phyloP scores from a whole-genome alignment of 2,113 vertebrate genomes.

The Rhinopomastus cyanomelas region DNA sequence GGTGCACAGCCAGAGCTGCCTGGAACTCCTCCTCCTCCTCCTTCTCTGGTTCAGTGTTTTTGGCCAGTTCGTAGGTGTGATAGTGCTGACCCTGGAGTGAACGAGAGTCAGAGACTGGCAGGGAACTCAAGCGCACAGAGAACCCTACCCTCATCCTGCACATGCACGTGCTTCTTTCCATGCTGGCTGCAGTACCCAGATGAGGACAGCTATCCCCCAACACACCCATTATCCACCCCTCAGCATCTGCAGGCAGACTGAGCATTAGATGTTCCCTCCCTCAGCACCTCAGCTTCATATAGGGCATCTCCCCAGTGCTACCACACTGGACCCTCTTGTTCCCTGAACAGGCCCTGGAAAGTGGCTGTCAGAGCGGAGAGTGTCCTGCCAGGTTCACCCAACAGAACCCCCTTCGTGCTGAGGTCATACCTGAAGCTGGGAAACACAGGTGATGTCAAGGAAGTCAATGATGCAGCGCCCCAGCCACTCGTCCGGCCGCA shows the following conservation, averaged over 20 bases:
- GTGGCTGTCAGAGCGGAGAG: rapidly evolving
- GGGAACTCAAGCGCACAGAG: not conserved
- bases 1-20: slow-evolving; percentile 87
- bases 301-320: rapidly evolving
- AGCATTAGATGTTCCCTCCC: not conserved
- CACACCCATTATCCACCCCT: too few species aligned
- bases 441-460: slow-evolving; percentile 87
- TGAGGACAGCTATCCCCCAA: rapidly evolving
- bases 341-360: not conserved
- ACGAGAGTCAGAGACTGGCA: not conserved
- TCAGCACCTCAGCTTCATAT: not conserved
- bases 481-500: slow-evolving; percentile 94
- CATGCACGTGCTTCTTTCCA: too few species aligned
- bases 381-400: not conserved
- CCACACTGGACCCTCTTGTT: not conserved
- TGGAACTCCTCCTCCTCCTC: slow-evolving; percentile 85
- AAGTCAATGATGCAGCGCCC: slow-evolving; percentile 97
- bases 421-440: slow-evolving; percentile 86
- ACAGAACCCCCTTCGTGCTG: not conserved
- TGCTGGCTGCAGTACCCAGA: not conserved
- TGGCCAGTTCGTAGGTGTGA: slow-evolving; percentile 87
- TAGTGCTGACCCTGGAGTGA: slow-evolving; percentile 85
- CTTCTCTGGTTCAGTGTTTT: slow-evolving; percentile 89
- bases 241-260: not conserved
- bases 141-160: not conserved